Percentiles rank a stretch among this genome's conserved stretches.
phyloP scores from a whole-genome alignment of 2,888 invertebrate genomes.

The Polyploca ridens region DNA sequence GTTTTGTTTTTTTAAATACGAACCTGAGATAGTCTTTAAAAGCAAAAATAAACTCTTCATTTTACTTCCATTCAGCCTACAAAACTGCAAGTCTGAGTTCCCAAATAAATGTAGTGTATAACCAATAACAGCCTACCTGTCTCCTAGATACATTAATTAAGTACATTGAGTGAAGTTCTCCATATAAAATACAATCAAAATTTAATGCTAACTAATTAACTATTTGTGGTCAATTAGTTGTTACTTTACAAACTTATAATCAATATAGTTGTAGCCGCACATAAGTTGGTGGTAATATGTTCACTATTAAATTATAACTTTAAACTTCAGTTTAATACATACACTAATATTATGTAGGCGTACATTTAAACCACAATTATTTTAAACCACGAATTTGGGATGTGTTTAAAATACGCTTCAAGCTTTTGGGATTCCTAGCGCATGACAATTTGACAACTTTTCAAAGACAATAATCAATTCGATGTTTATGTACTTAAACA shows the following conservation, averaged over 20 bases:
- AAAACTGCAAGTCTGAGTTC: too few relatives aligned
- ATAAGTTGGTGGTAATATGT: not conserved
- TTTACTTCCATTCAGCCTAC: too few relatives aligned
- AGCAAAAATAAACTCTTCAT: too few relatives aligned
- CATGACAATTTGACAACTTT: too few relatives aligned
- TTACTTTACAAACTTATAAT: not conserved
- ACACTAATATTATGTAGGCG: not conserved
- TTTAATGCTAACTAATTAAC: slow-evolving; percentile 7
- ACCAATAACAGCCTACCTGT: not conserved
- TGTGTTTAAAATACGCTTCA: too few relatives aligned
- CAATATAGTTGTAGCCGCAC: slow-evolving; percentile 1
- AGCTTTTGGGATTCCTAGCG: not conserved
- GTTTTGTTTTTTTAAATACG: too few relatives aligned
- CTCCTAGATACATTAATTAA: not conserved
- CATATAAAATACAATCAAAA: slow-evolving; percentile 4
- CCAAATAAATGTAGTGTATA: not conserved
- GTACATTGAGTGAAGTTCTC: not conserved
- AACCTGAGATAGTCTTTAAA: too few relatives aligned
- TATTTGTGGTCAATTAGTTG: slow-evolving; percentile 15
- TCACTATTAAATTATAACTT: slow-evolving; percentile 2
- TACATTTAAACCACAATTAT: not conserved
- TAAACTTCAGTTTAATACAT: not conserved
- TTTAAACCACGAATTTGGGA: not conserved
- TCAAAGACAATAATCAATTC: too few relatives aligned
- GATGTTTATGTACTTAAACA: too few relatives aligned